Conservation (phyloP, 2,797 vertebrate species). For the Australoheros facetus region DNA sequence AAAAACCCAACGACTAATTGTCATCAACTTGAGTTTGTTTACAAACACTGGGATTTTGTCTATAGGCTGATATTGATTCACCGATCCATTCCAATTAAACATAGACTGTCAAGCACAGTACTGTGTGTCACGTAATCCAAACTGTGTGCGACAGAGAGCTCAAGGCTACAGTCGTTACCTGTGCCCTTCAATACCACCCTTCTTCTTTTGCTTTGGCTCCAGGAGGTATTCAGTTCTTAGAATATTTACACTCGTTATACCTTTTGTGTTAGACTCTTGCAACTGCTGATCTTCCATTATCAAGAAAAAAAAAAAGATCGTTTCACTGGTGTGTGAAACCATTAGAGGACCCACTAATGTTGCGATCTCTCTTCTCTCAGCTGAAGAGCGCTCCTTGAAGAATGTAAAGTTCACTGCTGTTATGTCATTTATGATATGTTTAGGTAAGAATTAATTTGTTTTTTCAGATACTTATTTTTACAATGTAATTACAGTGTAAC, state of each 20-base stretch:
- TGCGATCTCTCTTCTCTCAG: neutral
- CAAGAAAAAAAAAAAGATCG: neutral
- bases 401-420: neutral
- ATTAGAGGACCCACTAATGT: neutral
- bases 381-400: neutral
- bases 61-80: constrained; percentile 45
- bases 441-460: neutral
- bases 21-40: constrained; percentile 54
- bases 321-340: constrained; percentile 1
- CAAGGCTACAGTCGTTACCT: constrained; percentile 44
- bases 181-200: constrained; percentile 15
- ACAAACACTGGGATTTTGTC: constrained; percentile 47
- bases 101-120: constrained; percentile 47
- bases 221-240: neutral
- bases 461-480: neutral
- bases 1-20: constrained; percentile 32
- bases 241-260: neutral
- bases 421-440: neutral
- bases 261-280: neutral
- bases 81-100: constrained; percentile 57
- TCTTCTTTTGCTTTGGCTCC: constrained; percentile 7
- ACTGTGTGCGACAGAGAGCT: constrained; percentile 21
- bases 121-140: constrained; percentile 28
- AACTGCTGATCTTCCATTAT: neutral
- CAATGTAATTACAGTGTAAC: neutral